Base-by-base conservation (phyloP, 2,888 invertebrate species). In the Cancer borealis region DNA sequence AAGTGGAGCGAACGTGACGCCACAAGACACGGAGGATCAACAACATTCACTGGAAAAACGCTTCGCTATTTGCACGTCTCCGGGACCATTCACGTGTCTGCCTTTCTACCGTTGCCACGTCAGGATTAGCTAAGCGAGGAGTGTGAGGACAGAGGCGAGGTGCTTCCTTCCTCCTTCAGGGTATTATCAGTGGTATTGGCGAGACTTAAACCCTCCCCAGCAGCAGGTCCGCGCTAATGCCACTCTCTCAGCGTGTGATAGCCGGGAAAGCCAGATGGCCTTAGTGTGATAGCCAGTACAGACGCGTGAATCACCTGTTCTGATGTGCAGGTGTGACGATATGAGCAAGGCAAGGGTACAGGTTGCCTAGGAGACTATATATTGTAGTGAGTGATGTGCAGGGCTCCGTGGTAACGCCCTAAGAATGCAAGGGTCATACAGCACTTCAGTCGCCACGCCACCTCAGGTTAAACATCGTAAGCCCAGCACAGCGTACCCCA, bases 1-100 rank as follows among this genome's bases (percentile, higher is more conserved):
- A 73, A 73, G 73, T 73, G n/a, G 73, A 73, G 73, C 26, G 73
- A 73, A 73, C 73, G 73, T 73, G 73, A 73, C 73, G 26, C 73
- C 26, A 73, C 26, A 26, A 73, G 73, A 73, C 73, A 73, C 73
- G 73, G 3, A 73, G 26, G 26, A 73, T 73, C n/a, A 73, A 73
- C 73, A 73, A 26, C 66, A 73, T 73, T 26, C n/a, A 73, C 6
- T 21, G 26, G 26, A 73, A 66, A 73, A 26, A 73, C 6, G 26
- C 26, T 39, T 73, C 73, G 73, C 21, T 73, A 26, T 73, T 73
- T 73, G 26, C 73, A n/a, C n/a, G 26, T n/a, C 73, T 1, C 4
- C 26, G 6, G 73, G 54, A 73, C 26, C 26, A 73, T 10, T 73
- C 73, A 73, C 73, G 73, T 26, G 73, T 73, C 73, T 73, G 39